phyloP scores from a whole-genome alignment of 2,113 vertebrate genomes.

The Leiothrix lutea region DNA sequence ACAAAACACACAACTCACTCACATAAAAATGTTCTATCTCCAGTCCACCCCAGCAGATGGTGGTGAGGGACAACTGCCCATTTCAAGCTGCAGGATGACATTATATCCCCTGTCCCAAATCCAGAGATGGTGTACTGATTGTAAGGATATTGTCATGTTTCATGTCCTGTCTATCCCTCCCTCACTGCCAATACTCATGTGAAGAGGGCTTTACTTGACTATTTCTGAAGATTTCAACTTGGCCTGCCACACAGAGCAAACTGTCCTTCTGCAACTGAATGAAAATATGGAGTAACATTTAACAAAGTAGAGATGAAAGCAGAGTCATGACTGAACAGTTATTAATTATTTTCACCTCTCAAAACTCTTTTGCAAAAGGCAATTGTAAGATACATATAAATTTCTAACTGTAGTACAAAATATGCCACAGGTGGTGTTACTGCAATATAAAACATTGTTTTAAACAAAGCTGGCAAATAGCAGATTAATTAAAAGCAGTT shows the following conservation, averaged over 20 bases:
- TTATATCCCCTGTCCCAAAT: not conserved
- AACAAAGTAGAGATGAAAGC: not conserved
- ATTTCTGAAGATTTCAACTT: not conserved
- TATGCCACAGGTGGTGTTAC: not conserved
- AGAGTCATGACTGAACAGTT: not conserved
- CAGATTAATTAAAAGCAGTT: not conserved
- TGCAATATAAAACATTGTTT: not conserved
- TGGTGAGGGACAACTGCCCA: not conserved
- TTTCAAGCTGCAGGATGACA: not conserved
- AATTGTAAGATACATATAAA: not conserved
- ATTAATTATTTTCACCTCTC: not conserved
- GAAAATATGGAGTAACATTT: not conserved
- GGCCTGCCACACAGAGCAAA: not conserved
- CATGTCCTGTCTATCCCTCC: not conserved
- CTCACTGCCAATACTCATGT: fast-evolving
- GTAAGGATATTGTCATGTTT: not conserved
- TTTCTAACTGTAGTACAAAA: not conserved
- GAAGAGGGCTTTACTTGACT: not conserved
- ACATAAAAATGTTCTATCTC: not conserved
- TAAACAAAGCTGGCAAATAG: not conserved
- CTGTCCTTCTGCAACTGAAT: not conserved
- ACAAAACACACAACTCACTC: not conserved
- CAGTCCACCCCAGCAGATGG: not conserved
- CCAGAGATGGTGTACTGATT: not conserved
- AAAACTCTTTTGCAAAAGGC: not conserved